Percentiles rank a stretch among this genome's conserved stretches.
Evolutionary conservation across 1,140 invertebrate species (phyloP).

Genomic region (Heliconius hermathena): DNA sequence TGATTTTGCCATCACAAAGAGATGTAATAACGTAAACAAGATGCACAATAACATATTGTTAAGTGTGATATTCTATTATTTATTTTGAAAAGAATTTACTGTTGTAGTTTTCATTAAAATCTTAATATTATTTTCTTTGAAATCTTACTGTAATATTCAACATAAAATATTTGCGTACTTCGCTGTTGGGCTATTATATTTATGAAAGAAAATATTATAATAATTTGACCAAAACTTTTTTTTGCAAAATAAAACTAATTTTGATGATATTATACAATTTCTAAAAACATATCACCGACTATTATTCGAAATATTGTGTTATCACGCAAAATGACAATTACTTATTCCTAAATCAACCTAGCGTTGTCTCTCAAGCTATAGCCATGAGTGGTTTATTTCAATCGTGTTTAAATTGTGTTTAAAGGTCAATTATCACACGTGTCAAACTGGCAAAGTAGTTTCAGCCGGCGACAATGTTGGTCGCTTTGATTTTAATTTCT

Average conservation of each 20-base stretch:
- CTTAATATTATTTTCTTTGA: neutral
- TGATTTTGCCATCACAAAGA: neutral
- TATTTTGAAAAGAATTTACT: neutral
- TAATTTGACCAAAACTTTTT: too few relatives aligned
- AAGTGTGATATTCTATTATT: neutral
- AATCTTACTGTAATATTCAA: neutral
- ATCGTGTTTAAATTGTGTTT: neutral
- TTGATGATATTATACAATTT: too few relatives aligned
- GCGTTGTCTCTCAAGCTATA: neutral
- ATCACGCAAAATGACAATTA: constrained; percentile 5
- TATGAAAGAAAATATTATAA: too few relatives aligned
- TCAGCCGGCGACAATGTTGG: neutral
- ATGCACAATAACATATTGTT: too few relatives aligned
- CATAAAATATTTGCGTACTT: too few relatives aligned
- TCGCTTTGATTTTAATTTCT: neutral
- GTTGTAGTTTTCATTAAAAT: neutral
- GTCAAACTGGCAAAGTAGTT: neutral
- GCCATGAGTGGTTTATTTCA: neutral
- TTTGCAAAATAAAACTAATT: too few relatives aligned
- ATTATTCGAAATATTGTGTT: neutral
- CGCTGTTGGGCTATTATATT: too few relatives aligned
- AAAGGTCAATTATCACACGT: constrained; percentile 7
- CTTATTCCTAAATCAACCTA: neutral
- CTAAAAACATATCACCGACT: too few relatives aligned
- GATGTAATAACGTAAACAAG: neutral